Evolutionary conservation across 2,888 invertebrate genomes (phyloP).

Genomic region (Hirtodrosophila histrioides): DNA sequence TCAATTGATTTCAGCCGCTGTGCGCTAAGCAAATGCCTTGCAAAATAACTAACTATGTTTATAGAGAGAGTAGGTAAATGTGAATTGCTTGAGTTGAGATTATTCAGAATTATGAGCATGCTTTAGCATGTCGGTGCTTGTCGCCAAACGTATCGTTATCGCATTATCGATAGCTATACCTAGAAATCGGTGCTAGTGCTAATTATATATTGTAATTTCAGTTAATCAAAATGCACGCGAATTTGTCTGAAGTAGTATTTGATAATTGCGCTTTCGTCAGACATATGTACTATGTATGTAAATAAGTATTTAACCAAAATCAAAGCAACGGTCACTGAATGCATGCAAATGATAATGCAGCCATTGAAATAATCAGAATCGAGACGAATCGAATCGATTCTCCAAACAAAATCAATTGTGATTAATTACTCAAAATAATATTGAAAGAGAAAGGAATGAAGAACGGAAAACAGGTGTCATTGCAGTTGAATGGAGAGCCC

Average conservation of each 20-base stretch:
- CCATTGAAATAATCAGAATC: conserved; percentile 47
- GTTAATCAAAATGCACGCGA: conserved; percentile 19
- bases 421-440: conserved; percentile 12
- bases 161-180: conserved; percentile 26
- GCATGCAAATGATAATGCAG: conserved; percentile 72
- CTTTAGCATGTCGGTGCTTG: conserved; percentile 40
- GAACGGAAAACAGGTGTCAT: conserved; percentile 13
- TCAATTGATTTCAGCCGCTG: conserved; percentile 45
- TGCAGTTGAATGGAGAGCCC: conserved; percentile 51
- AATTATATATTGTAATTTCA: conserved; percentile 30
- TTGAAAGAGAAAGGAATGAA: neutral
- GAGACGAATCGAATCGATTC: neutral
- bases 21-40: conserved; percentile 67
- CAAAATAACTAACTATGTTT: conserved; percentile 16
- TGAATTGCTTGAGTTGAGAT: conserved; percentile 10
- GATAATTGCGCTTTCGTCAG: conserved; percentile 16
- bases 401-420: conserved; percentile 18
- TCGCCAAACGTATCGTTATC: conserved; percentile 31
- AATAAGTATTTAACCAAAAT: conserved; percentile 28
- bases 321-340: conserved; percentile 49
- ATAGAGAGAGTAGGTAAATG: conserved; percentile 31
- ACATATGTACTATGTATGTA: conserved; percentile 30
- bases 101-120: conserved; percentile 31
- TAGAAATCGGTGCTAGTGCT: conserved; percentile 40
- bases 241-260: conserved; percentile 10